phyloP scores from a whole-genome alignment of 2,113 vertebrate species.

The Entosphenus tridentatus region DNA sequence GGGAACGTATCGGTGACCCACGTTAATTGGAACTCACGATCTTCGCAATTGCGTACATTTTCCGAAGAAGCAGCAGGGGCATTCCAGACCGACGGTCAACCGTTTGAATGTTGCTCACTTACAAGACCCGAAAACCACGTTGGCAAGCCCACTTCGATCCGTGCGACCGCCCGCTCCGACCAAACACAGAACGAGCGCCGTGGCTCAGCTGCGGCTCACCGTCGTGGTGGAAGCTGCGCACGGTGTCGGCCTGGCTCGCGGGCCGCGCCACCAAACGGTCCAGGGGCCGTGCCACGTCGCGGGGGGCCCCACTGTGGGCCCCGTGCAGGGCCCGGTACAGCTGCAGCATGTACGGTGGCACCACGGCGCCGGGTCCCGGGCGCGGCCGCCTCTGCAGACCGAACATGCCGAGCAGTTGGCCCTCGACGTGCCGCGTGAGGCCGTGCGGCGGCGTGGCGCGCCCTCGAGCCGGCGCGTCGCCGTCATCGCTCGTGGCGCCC shows the following conservation, averaged over 20 bases:
- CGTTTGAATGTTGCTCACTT: too few relatives aligned
- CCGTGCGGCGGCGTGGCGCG: not conserved
- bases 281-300: not conserved
- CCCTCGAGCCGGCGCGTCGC: too few relatives aligned
- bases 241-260: conserved; percentile 81
- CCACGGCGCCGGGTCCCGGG: conserved; percentile 50
- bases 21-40: too few relatives aligned
- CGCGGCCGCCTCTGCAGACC: conserved; percentile 74
- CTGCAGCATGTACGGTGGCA: conserved; percentile 84
- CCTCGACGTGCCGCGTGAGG: conserved; percentile 92
- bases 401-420: conserved; percentile 93
- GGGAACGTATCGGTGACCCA: too few relatives aligned
- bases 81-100: too few relatives aligned
- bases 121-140: too few relatives aligned
- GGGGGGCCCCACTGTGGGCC: conserved; percentile 48
- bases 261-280: conserved; percentile 31
- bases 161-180: too few relatives aligned
- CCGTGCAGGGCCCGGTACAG: conserved; percentile 75
- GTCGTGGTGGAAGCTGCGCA: conserved; percentile 96
- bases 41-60: too few relatives aligned
- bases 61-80: too few relatives aligned
- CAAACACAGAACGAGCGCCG: too few relatives aligned
- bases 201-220: conserved; percentile 24
- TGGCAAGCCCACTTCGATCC: too few relatives aligned
- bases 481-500: too few relatives aligned